Evolutionary conservation across 1,140 invertebrate genomes (phyloP).

Genomic region (Drosophila mauritiana): DNA sequence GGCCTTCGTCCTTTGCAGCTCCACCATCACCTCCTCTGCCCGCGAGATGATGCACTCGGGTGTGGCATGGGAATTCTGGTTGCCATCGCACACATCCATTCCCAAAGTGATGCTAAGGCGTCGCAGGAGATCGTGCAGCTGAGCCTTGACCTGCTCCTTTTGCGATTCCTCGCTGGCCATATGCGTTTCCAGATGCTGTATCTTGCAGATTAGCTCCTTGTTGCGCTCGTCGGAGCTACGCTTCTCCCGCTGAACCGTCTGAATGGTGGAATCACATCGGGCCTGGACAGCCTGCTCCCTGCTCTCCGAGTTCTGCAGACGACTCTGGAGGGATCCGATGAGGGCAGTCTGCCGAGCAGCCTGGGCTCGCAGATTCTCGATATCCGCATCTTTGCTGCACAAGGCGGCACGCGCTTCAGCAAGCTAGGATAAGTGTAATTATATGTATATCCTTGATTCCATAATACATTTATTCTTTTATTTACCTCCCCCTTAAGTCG

Average conservation of each 20-base stretch:
- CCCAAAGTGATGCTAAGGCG: constrained; percentile 89
- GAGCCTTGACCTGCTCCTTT: constrained; percentile 87
- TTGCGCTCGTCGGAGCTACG: constrained; percentile 90
- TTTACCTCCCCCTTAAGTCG: constrained; percentile 90
- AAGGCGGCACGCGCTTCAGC: constrained; percentile 64
- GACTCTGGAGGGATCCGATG: constrained; percentile 91
- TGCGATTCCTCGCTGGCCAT: constrained; percentile 88
- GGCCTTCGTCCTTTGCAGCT: constrained; percentile 86
- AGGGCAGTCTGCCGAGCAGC: constrained; percentile 91
- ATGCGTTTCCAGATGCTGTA: constrained; percentile 89
- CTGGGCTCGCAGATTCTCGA: constrained; percentile 88
- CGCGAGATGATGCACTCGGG: constrained; percentile 89
- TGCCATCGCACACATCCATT: constrained; percentile 87
- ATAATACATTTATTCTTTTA: background rate
- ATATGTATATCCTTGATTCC: background rate
- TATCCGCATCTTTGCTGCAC: constrained; percentile 71
- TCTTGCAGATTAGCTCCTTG: constrained; percentile 90
- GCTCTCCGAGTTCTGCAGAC: constrained; percentile 91
- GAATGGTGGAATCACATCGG: constrained; percentile 89
- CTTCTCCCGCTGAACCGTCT: constrained; percentile 90
- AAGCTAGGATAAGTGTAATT: constrained; percentile 29
- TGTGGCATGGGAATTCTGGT: constrained; percentile 85
- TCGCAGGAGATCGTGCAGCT: constrained; percentile 89
- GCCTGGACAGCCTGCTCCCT: constrained; percentile 89
- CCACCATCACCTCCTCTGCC: constrained; percentile 90